Conservation (phyloP, 1,140 invertebrate species). For the Drosophila sp. region DNA sequence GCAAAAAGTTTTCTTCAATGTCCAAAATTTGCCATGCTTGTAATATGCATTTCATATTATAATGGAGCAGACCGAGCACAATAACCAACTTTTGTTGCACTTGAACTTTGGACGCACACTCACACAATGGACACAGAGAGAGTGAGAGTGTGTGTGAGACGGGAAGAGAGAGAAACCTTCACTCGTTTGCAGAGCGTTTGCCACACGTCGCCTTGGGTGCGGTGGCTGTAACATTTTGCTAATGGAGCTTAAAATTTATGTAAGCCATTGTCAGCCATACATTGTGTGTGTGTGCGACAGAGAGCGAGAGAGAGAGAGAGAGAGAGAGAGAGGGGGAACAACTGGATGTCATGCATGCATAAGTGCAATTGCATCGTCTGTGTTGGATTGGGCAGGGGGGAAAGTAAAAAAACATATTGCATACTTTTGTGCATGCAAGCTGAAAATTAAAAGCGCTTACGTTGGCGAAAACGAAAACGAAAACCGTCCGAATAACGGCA, state of each 20-base stretch:
- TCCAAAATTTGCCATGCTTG: constrained; percentile 62
- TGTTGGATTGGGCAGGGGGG: not conserved
- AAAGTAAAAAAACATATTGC: constrained; percentile 70
- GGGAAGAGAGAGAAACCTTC: not conserved
- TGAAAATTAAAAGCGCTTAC: constrained; percentile 83
- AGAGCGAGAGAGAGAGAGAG: constrained; percentile 22
- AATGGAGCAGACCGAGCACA: constrained; percentile 57
- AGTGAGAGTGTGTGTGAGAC: not conserved
- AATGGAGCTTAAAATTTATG: constrained; percentile 83
- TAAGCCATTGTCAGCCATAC: constrained; percentile 72
- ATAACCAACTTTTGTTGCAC: constrained; percentile 74
- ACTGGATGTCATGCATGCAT: constrained; percentile 75
- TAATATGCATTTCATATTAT: constrained; percentile 74
- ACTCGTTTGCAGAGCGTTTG: constrained; percentile 1
- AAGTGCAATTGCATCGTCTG: constrained; percentile 60
- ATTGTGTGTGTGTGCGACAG: constrained; percentile 14
- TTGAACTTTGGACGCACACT: constrained; percentile 62
- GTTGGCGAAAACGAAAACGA: constrained; percentile 54
- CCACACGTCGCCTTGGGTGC: constrained; percentile 69
- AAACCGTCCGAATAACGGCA: constrained; percentile 35
- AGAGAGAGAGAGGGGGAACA: constrained; percentile 23
- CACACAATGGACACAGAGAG: not conserved
- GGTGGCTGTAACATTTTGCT: constrained; percentile 76
- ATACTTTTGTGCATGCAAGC: constrained; percentile 82
- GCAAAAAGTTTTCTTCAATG: constrained; percentile 68